A percentile compares a stretch with the other conserved stretches of the same genome.
phyloP scores from a whole-genome alignment of 1,140 invertebrate species.

The Trinorchestia longiramus region DNA sequence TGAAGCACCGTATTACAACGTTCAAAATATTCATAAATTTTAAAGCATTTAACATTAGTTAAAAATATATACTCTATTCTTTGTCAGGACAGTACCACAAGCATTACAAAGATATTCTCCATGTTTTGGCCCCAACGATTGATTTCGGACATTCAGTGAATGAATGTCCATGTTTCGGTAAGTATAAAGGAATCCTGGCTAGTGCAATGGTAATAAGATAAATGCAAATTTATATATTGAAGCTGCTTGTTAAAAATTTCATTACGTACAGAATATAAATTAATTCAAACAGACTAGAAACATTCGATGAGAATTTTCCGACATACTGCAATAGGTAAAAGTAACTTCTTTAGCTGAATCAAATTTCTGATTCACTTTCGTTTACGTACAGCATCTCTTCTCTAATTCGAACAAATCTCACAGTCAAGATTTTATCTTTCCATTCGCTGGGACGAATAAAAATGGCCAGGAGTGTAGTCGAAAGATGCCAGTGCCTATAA shows the following conservation, averaged over 20 bases:
- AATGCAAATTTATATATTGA: not conserved
- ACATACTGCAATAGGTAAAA: not conserved
- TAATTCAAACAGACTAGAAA: not conserved
- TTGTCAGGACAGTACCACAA: too few relatives aligned
- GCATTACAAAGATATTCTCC: too few relatives aligned
- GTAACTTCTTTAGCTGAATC: not conserved
- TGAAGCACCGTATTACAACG: too few relatives aligned
- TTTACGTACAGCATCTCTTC: not conserved
- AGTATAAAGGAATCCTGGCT: too few relatives aligned
- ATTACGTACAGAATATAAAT: not conserved
- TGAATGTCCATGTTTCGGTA: too few relatives aligned
- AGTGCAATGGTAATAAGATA: too few relatives aligned
- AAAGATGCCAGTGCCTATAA: constrained; percentile 30
- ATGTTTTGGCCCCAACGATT: too few relatives aligned
- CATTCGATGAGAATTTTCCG: not conserved
- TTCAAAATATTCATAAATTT: too few relatives aligned
- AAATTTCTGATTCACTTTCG: not conserved
- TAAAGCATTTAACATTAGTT: too few relatives aligned
- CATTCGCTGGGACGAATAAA: not conserved
- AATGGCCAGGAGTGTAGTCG: constrained; percentile 7
- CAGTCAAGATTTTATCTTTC: constrained; percentile 32
- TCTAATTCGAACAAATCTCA: not conserved
- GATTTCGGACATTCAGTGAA: too few relatives aligned
- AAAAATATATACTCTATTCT: too few relatives aligned
- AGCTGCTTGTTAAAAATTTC: not conserved